Conservation (phyloP, 1,140 invertebrate genomes). For the Ceratosolen fusciceps region DNA sequence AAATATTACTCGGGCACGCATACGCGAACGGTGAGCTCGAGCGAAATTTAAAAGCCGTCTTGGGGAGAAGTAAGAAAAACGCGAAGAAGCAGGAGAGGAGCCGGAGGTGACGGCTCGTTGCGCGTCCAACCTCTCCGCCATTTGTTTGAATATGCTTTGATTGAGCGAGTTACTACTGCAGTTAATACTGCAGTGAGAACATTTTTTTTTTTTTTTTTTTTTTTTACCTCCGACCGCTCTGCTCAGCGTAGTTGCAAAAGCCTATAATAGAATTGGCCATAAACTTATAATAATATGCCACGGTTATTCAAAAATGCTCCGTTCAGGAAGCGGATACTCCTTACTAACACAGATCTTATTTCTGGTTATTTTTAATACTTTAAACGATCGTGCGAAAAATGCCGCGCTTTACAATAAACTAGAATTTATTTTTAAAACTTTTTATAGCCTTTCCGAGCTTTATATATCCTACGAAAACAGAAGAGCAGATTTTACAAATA, state of each 20-base stretch:
- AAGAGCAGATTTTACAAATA: no score
- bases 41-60: neutral
- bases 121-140: neutral
- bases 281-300: neutral
- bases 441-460: no score
- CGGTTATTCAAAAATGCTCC: neutral
- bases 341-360: neutral
- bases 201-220: neutral
- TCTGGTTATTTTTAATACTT: neutral
- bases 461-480: no score
- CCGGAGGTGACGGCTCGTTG: neutral
- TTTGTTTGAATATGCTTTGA: neutral
- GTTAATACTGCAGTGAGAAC: neutral
- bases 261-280: no score
- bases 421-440: no score
- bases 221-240: neutral
- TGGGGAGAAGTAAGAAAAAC: neutral
- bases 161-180: neutral
- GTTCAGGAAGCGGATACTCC: neutral
- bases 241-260: neutral
- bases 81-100: slow-evolving; percentile 10
- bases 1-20: slow-evolving; percentile 13
- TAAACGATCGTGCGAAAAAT: neutral
- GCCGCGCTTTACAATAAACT: no score
- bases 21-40: neutral